Conservation (phyloP, 2,113 vertebrate genomes). For the Arothron firmamentum region DNA sequence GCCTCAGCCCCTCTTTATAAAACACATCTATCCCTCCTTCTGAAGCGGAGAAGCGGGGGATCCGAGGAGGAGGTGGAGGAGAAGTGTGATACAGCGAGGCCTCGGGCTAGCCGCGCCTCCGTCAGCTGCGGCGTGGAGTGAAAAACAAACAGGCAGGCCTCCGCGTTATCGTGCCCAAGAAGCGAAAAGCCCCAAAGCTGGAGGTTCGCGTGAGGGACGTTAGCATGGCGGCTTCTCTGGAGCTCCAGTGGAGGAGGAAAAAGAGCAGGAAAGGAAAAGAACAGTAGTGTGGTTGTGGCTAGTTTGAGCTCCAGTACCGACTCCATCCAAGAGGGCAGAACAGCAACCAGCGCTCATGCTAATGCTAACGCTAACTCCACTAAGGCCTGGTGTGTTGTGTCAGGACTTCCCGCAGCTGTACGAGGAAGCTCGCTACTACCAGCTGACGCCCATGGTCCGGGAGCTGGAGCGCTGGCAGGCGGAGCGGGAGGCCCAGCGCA, state of each 20-base stretch:
- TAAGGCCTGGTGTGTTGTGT: too few relatives aligned
- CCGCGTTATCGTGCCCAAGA: not conserved
- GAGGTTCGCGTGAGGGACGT: too few relatives aligned
- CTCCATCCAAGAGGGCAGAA: too few relatives aligned
- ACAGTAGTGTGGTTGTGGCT: too few relatives aligned
- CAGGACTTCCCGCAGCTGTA: conserved; percentile 91
- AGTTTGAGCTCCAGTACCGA: too few relatives aligned
- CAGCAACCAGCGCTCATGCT: too few relatives aligned
- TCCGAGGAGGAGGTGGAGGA: too few relatives aligned
- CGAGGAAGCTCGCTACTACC: conserved; percentile 90
- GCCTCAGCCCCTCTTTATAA: conserved; percentile 47
- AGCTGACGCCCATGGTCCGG: conserved; percentile 89
- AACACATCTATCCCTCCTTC: conserved; percentile 46
- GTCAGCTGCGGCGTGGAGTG: conserved; percentile 32
- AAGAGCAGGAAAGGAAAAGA: too few relatives aligned
- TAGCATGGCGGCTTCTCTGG: too few relatives aligned
- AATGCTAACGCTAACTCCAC: too few relatives aligned
- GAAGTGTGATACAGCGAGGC: conserved; percentile 5
- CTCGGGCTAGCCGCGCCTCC: conserved; percentile 32
- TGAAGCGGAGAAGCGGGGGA: conserved; percentile 23
- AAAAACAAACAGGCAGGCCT: conserved; percentile 8
- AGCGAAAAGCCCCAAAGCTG: too few relatives aligned
- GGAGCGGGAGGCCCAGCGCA: conserved; percentile 81
- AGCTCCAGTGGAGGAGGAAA: too few relatives aligned
- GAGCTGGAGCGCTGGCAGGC: conserved; percentile 91